Base-by-base conservation (phyloP, 2,888 invertebrate genomes). In the Dynastes grantii region DNA sequence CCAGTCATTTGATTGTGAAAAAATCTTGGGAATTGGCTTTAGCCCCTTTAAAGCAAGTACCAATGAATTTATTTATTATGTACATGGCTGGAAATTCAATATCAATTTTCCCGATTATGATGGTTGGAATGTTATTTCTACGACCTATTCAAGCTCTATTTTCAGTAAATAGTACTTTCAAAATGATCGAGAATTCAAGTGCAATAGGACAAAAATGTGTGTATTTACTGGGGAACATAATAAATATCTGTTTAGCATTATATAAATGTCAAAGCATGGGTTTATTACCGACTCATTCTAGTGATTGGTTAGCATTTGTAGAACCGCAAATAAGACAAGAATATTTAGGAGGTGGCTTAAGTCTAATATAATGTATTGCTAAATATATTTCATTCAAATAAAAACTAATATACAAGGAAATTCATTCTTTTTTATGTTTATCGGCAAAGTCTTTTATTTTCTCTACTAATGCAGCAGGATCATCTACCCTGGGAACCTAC, bases 31-130 rank as follows among this genome's bases (percentile, higher is more conserved):
- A 99, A 87, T 92, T 98, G 75, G 98, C 98, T 0, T 89, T 98
- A 22, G 98, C 96, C 0, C 98, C 99, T 2, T 88, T 99, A 49
- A 98, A 98, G 88, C 98, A 97, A 90, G 96, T 96, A 82, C 98
- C 98, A 0, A 99, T 99, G 99, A 99, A 99, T 89, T 91, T 99
- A 81, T 98, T 99, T 88, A 97, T 99, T 80, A 98, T 99, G 98
- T 99, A 99, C 89, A 99, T 99, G 99, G 98, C 99, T 76, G 99
- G 99, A 22, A 98, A 97, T 88, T 98, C 98, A 0, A 98, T 99
- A 85, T 99, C 98, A 0, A 99, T 99, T 85, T 99, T 99, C 86
- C 99, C 99, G 0, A 99, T 99, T 68, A 99, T 99, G 99, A 99
- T 99, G 99, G 98, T 99, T 8, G 98, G 98, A 63, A 99, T 99